These are phyloP conservation scores for Diacarnus erythraeanus DNA, from an alignment of 37 sponge, comb jelly and placozoan genomes.

Conservation along the genomic window DNA sequence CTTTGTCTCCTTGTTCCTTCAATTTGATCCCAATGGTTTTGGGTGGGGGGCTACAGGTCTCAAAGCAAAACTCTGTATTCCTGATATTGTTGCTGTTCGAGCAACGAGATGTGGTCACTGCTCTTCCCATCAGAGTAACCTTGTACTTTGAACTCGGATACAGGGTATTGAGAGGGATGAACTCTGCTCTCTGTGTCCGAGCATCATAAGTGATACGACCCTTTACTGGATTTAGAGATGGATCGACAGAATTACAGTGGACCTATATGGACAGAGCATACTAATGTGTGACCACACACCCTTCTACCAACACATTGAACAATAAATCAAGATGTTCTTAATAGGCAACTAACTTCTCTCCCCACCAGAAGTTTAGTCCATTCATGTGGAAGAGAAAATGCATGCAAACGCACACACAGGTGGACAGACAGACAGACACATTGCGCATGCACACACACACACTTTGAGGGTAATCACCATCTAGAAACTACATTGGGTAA, in stretches of 20 bases:
- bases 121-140: constrained; percentile 44
- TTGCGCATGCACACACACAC: background rate
- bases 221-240: constrained; percentile 49
- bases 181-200: constrained; percentile 55
- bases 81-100: constrained; percentile 43
- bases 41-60: constrained; percentile 59
- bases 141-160: constrained; percentile 60
- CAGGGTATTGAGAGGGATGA: constrained; percentile 61
- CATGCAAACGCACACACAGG: too few relatives aligned
- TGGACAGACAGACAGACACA: too few relatives aligned
- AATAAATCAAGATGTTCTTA: too few relatives aligned
- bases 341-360: too few relatives aligned
- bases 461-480: background rate
- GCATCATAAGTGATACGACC: constrained; percentile 55
- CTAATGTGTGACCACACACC: too few relatives aligned
- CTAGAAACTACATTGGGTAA: background rate
- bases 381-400: too few relatives aligned
- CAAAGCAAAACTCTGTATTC: constrained; percentile 47
- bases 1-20: constrained; percentile 29
- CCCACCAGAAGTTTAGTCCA: too few relatives aligned
- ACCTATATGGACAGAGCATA: constrained; percentile 18
- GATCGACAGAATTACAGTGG: constrained; percentile 44
- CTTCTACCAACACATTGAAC: too few relatives aligned
- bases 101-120: constrained; percentile 59
- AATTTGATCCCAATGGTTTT: constrained; percentile 64